A percentile compares a stretch with the other conserved stretches of the same genome.
Evolutionary conservation across 2,113 vertebrate species (phyloP).

Genomic region (Hepsetus odoe): DNA sequence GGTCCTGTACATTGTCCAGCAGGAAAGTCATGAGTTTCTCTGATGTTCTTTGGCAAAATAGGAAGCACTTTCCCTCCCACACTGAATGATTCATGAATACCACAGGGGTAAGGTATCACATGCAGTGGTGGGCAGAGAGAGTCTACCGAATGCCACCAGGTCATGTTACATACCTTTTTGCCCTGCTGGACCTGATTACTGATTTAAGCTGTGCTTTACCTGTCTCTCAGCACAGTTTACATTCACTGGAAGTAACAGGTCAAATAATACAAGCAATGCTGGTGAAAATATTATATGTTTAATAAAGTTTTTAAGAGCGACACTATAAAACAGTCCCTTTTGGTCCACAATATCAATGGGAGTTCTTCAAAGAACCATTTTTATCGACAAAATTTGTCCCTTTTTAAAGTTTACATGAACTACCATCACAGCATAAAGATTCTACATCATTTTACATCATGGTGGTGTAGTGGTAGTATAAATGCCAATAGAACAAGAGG

Average conservation of each 20-base stretch:
- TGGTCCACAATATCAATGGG: too few relatives aligned
- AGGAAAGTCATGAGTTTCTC: neutral
- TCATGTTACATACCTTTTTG: conserved; percentile 70
- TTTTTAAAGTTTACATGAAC: too few relatives aligned
- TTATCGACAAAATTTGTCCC: too few relatives aligned
- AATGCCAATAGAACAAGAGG: too few relatives aligned
- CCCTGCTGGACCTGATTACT: conserved; percentile 63
- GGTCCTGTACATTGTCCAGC: conserved; percentile 2
- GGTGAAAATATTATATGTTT: neutral
- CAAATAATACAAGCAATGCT: too few relatives aligned
- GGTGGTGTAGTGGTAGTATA: too few relatives aligned
- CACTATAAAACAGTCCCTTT: too few relatives aligned
- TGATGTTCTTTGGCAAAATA: conserved; percentile 9
- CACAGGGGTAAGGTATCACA: conserved; percentile 66
- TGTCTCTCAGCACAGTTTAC: conserved; percentile 32
- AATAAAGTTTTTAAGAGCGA: too few relatives aligned
- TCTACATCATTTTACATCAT: too few relatives aligned
- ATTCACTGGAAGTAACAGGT: neutral
- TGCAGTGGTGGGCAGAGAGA: conserved; percentile 40
- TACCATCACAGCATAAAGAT: too few relatives aligned
- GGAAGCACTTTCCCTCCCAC: conserved; percentile 62
- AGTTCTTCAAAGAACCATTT: too few relatives aligned
- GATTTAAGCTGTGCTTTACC: conserved; percentile 61
- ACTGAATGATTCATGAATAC: conserved; percentile 75
- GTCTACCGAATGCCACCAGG: conserved; percentile 49